Percentiles rank a stretch among this genome's conserved stretches.
phyloP scores from a whole-genome alignment of 1,140 invertebrate genomes.

The Drosophila tsacasi region DNA sequence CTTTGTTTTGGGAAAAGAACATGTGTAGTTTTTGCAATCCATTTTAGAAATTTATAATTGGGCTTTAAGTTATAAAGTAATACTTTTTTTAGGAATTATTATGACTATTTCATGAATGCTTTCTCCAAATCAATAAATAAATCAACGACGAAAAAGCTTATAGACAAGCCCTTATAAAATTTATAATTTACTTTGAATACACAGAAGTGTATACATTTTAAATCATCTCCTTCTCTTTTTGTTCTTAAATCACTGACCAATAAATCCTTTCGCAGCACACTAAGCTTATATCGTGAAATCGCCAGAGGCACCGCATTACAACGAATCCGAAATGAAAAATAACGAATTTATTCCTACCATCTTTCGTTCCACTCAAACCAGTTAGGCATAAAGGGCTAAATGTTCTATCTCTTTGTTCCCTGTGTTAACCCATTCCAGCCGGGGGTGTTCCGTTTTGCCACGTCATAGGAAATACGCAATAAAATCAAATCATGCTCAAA shows the following conservation, averaged over 20 bases:
- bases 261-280: neutral
- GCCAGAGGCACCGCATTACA: slow-evolving; percentile 6
- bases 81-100: neutral
- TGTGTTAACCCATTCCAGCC: slow-evolving; percentile 10
- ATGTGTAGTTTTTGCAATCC: too few species aligned
- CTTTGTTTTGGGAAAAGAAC: neutral
- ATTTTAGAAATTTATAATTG: neutral
- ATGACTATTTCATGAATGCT: neutral
- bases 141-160: too few species aligned
- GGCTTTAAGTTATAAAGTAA: neutral
- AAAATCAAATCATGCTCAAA: slow-evolving; percentile 83
- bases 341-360: slow-evolving; percentile 1
- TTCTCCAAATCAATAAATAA: too few species aligned
- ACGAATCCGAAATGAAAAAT: slow-evolving; percentile 7
- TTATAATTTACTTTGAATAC: too few species aligned
- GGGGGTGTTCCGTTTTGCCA: slow-evolving; percentile 30
- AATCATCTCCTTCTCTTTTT: neutral
- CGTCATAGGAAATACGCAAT: slow-evolving; percentile 74
- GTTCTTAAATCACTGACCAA: neutral
- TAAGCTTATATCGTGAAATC: neutral
- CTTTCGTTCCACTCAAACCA: neutral
- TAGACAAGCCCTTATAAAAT: too few species aligned
- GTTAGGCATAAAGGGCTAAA: neutral
- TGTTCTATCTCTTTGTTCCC: slow-evolving; percentile 5
- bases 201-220: too few species aligned